Base-by-base conservation (phyloP, 92 coral and sea anemone genomes). In the Umimayanthus kanabou region DNA sequence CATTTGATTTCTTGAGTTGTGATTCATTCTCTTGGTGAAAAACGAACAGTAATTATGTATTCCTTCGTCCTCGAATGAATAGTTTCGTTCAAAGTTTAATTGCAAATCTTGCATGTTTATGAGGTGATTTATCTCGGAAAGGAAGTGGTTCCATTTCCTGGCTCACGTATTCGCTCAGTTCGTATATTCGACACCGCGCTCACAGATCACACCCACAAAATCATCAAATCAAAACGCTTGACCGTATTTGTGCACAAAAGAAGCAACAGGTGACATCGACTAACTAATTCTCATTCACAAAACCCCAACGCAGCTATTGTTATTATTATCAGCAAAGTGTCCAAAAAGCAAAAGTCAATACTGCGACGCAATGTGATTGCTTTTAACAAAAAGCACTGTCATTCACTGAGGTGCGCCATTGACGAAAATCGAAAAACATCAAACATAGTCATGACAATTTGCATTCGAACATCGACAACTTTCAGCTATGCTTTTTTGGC, bases 191-290 rank as follows among this genome's bases (percentile, higher is more conserved):
- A 83, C 40, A 70, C 64, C n/a, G 87, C 45, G 20, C 87, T 55
- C 49, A 83, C 23, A 16, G 58, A 67, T 39, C 87, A 69, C 87
- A 83, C 78, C 87, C 87, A 83, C 87, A 69, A 45, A 72, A 42
- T 70, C 77, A 83, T 83, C 78, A 83, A 83, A 83, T 83, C 87
- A 47, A 50, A 71, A 83, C 79, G 65, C 37, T 70, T 83, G 87
- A 83, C 87, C 87, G 87, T 83, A 83, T 83, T 70, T 83, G 87
- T 83, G 39, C 87, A 83, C 87, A 83, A 83, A 37, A 83, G 77
- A 83, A 83, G 77, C 87, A 83, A 83, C 87, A 83, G 87, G 87
- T 83, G 87, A 83, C 87, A 83, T 28, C 30, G 39, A 67, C 20
- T 67, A 82, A 50, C 58, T 37, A 70, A 83, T 83, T 83, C 87